Evolutionary conservation across 2,888 invertebrate species (phyloP), one percentile per base, ranked within the genome.

Genomic region (Kryphioiulus occultus): DNA sequence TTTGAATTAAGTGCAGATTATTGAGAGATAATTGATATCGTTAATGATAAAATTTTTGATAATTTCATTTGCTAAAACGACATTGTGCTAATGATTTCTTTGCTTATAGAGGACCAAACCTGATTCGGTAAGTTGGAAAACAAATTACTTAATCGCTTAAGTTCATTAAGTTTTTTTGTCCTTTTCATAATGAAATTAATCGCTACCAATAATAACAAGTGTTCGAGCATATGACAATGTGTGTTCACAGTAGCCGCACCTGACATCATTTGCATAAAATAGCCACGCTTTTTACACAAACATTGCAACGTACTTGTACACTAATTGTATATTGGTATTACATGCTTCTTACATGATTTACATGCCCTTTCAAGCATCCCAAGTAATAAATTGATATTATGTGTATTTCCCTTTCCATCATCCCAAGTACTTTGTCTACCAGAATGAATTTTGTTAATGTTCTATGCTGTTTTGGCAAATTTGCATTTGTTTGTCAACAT

Each of bases 51-150:
- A 85, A 44, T n/a, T 42, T 44, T 85, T 39, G 85, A 44, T 85
- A 85, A 85, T 85, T 39, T 42, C 44, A 85, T 85, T 85, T 85
- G 44, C 39, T 42, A 26, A 42, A 44, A 44, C 26, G 22, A 35
- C 26, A n/a, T 19, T 42, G 22, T 85, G 39, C 39, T 85, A 39
- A 39, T 85, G 85, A 85, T 85, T 85, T 85, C 85, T 44, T 85
- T 85, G 85, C 85, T 85, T 85, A 78, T 87, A 86, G 86, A 78
- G 83, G 87, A 87, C 83, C 26, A 87, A 87, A 87, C 87, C 87
- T 19, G 87, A 87, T 17, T 30, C 83, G 87, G 87, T 87, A 87
- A 82, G 87, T 87, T 82, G 84, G 59, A 86, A 47, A 53, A 86
- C 59, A 47, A 53, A 35, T 53, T 86, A 86, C 30, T 86, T 86